These are phyloP conservation scores for Avahi laniger DNA, from an alignment of 2,797 vertebrate species.

Conservation along the genomic window DNA sequence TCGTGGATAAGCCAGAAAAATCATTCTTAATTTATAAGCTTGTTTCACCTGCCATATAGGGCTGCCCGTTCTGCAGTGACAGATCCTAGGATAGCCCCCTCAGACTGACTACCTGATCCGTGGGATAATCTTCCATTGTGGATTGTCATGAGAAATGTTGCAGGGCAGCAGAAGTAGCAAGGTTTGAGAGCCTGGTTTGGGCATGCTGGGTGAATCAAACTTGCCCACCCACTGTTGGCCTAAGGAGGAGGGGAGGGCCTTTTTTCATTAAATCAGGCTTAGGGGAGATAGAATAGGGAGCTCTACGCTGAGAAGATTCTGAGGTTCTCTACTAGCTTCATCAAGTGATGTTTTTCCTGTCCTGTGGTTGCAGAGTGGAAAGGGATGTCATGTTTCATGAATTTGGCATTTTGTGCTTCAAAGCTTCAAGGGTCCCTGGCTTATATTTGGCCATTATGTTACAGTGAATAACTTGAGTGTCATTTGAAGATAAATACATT, in stretches of 20 bases:
- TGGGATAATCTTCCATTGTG: neutral
- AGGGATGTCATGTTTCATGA: neutral
- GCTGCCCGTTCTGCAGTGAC: neutral
- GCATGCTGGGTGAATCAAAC: neutral
- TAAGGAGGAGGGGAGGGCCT: neutral
- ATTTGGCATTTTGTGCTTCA: slow-evolving; percentile 18
- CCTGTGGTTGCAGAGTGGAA: neutral
- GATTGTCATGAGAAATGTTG: neutral
- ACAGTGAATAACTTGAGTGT: neutral
- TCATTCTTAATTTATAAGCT: slow-evolving; percentile 60
- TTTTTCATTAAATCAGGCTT: neutral
- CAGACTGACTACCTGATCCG: neutral
- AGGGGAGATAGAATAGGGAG: neutral
- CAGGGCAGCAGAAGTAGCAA: slow-evolving; percentile 30
- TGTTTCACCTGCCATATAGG: neutral
- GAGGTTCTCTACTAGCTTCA: neutral
- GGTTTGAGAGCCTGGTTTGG: slow-evolving; percentile 1
- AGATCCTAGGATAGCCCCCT: neutral
- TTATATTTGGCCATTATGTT: slow-evolving; percentile 2
- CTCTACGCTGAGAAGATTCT: neutral
- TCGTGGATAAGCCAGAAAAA: slow-evolving; percentile 58
- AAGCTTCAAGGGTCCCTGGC: neutral
- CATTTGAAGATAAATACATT: slow-evolving; percentile 21
- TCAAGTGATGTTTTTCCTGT: neutral
- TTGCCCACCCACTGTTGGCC: neutral